Conservation (phyloP, 2,797 vertebrate genomes). For the Silurus lanzhouensis region DNA sequence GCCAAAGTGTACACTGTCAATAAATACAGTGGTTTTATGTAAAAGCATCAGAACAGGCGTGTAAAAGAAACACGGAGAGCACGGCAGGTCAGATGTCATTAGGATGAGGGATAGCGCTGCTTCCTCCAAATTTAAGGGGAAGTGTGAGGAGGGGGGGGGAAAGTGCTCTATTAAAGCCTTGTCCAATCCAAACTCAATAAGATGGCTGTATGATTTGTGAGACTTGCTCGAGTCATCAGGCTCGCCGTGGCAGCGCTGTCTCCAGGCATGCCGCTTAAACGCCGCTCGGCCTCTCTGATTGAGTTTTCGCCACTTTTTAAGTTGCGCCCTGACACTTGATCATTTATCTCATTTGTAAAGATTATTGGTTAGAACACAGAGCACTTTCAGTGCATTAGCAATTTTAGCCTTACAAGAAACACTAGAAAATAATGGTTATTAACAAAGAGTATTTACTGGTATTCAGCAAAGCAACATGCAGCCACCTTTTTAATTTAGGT, state of each 20-base stretch:
- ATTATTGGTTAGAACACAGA: slow-evolving; percentile 87
- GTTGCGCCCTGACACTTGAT: slow-evolving; percentile 92
- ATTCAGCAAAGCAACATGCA: slow-evolving; percentile 59
- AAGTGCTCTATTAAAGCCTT: slow-evolving; percentile 85
- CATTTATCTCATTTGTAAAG: slow-evolving; percentile 98
- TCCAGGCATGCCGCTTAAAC: slow-evolving; percentile 87
- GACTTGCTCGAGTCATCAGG: slow-evolving; percentile 79
- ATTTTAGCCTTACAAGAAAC: slow-evolving; percentile 69
- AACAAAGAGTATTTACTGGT: slow-evolving; percentile 59
- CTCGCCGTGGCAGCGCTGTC: slow-evolving; percentile 64
- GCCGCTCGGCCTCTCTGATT: slow-evolving; percentile 92
- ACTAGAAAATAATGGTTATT: slow-evolving; percentile 67
- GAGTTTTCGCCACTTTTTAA: slow-evolving; percentile 97
- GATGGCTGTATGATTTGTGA: slow-evolving; percentile 84
- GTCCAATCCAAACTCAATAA: slow-evolving; percentile 93
- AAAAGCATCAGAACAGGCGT: slow-evolving; percentile 2
- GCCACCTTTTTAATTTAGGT: slow-evolving; percentile 59
- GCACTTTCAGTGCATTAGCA: slow-evolving; percentile 78
- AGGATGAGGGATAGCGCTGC: slow-evolving; percentile 40
- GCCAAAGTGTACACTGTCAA: background rate
- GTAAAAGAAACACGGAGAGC: background rate
- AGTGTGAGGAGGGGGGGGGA: slow-evolving; percentile 75
- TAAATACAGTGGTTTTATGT: slow-evolving; percentile 12
- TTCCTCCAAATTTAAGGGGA: slow-evolving; percentile 62
- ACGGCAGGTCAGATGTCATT: slow-evolving; percentile 38